Evolutionary conservation across 2,797 vertebrate species (phyloP).

Genomic region (Tachyglossus aculeatus): DNA sequence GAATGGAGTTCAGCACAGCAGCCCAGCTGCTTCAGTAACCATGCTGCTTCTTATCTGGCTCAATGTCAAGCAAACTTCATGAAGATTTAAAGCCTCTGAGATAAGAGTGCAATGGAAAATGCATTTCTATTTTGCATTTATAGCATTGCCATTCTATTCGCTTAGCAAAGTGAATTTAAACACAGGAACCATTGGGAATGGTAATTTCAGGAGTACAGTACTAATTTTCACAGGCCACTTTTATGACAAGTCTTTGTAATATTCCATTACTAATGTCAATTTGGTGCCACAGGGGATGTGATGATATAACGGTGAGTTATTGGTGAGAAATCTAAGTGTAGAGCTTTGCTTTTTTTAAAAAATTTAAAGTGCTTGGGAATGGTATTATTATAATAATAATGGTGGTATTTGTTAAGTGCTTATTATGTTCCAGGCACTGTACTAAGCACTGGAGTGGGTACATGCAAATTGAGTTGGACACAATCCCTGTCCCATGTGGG

Average conservation of each 20-base stretch:
- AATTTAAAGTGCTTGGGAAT: too few relatives aligned
- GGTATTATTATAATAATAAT: too few relatives aligned
- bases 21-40: not conserved
- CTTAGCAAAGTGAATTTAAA: conserved; percentile 47
- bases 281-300: not conserved
- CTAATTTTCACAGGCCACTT: conserved; percentile 39
- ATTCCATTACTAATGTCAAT: conserved; percentile 20
- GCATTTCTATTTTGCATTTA: conserved; percentile 41
- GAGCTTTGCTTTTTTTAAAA: accelerated
- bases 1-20: not conserved
- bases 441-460: too few relatives aligned
- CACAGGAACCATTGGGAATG: conserved; percentile 1
- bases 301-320: conserved; percentile 10
- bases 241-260: conserved; percentile 5
- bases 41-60: conserved; percentile 39
- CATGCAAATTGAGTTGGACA: too few relatives aligned
- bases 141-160: conserved; percentile 34
- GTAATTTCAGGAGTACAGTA: conserved; percentile 23
- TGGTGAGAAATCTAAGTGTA: not conserved
- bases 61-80: conserved; percentile 25
- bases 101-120: conserved; percentile 45
- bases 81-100: conserved; percentile 38
- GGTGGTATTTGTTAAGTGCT: too few relatives aligned
- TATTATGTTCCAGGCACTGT: too few relatives aligned
- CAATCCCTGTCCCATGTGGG: too few relatives aligned